phyloP scores from a whole-genome alignment of 2,113 vertebrate genomes.

The Thunnus maccoyii region DNA sequence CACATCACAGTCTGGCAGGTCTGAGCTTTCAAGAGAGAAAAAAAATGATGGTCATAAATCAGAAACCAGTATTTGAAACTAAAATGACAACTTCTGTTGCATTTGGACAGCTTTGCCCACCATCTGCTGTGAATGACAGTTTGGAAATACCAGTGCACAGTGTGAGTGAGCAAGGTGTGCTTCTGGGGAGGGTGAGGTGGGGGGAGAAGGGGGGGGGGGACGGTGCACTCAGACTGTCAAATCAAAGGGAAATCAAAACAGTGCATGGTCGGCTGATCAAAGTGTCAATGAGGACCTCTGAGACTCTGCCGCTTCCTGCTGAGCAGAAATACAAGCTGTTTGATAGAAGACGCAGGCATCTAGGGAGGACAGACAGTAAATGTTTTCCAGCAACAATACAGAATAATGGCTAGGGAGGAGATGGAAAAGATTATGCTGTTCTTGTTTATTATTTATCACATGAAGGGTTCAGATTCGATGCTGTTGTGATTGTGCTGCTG shows the following conservation, averaged over 20 bases:
- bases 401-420: conserved; percentile 11
- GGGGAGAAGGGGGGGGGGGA: background rate
- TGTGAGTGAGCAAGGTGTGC: conserved; percentile 50
- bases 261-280: conserved; percentile 59
- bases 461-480: background rate
- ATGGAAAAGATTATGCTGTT: conserved; percentile 13
- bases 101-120: conserved; percentile 42
- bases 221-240: conserved; percentile 59
- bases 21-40: conserved; percentile 33
- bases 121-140: conserved; percentile 40
- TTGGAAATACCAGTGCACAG: conserved; percentile 56
- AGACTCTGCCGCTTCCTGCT: conserved; percentile 42
- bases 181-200: background rate
- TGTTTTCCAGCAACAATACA: conserved; percentile 13
- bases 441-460: conserved; percentile 38
- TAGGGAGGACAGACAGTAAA: conserved; percentile 43
- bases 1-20: conserved; percentile 59
- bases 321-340: conserved; percentile 48
- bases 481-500: background rate
- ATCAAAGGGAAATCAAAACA: conserved; percentile 74
- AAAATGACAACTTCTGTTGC: conserved; percentile 56
- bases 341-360: conserved; percentile 37
- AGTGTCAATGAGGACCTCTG: conserved; percentile 60
- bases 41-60: conserved; percentile 57
- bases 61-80: conserved; percentile 57